Conservation (phyloP, 2,113 vertebrate genomes). For the Ornithorhynchus anatinus region DNA sequence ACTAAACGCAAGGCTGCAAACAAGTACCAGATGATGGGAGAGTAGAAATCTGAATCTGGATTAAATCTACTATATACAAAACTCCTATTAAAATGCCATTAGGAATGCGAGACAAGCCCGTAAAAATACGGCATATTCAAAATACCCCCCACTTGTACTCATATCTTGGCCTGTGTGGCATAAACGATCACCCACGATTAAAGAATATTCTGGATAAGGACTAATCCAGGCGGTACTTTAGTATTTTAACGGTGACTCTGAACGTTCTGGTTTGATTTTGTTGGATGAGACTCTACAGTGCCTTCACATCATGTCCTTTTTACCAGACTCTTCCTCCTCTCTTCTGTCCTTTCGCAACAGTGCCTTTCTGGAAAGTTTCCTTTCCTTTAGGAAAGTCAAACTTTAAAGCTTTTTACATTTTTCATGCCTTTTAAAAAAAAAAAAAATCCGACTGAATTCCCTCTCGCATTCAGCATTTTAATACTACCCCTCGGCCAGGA, state of each 20-base stretch:
- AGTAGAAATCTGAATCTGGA: background rate
- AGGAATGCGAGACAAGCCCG: slow-evolving; percentile 1
- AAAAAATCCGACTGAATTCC: too few species aligned
- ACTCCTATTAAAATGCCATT: background rate
- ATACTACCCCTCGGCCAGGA: too few species aligned
- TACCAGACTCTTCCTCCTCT: background rate
- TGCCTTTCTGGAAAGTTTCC: too few species aligned
- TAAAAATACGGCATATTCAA: background rate
- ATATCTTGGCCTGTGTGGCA: background rate
- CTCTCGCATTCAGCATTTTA: too few species aligned
- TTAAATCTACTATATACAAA: background rate
- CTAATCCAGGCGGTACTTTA: too few species aligned
- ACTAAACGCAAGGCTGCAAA: slow-evolving; percentile 15
- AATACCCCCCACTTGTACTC: background rate
- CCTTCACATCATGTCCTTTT: background rate
- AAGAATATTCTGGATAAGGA: background rate
- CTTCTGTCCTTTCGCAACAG: too few species aligned
- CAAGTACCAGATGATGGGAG: background rate
- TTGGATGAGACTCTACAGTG: too few species aligned
- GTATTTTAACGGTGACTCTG: too few species aligned
- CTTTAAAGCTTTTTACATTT: too few species aligned
- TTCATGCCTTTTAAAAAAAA: too few species aligned
- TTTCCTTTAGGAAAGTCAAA: too few species aligned
- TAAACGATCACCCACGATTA: background rate
- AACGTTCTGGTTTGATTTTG: too few species aligned